Conservation (phyloP, 2,888 invertebrate genomes). For the Cartodere bifasciata region DNA sequence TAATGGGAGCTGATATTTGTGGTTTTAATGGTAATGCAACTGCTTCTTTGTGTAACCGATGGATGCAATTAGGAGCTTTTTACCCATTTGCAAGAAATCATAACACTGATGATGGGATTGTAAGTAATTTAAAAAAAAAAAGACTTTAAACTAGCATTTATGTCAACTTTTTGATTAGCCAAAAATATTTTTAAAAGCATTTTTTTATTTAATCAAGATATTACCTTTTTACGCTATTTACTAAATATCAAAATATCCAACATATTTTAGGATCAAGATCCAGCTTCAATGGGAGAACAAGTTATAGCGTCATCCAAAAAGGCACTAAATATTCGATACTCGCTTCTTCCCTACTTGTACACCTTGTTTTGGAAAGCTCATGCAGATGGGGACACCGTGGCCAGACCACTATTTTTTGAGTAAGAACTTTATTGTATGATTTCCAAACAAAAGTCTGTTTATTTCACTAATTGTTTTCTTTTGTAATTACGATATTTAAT, state of each 20-base stretch:
- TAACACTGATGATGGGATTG: constrained; percentile 54
- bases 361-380: constrained; percentile 66
- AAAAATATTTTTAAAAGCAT: too few relatives aligned
- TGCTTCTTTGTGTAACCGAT: constrained; percentile 58
- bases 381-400: constrained; percentile 57
- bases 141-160: too few relatives aligned
- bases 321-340: constrained; percentile 55
- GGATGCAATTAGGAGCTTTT: constrained; percentile 81
- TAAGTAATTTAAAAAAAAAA: constrained; percentile 29
- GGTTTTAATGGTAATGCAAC: constrained; percentile 70
- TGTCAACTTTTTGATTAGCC: too few relatives aligned
- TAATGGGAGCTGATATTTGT: constrained; percentile 79
- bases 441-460: too few relatives aligned
- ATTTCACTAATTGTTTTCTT: too few relatives aligned
- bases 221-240: too few relatives aligned
- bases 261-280: constrained; percentile 67
- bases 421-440: too few relatives aligned
- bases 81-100: constrained; percentile 81
- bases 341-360: constrained; percentile 66
- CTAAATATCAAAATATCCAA: neutral
- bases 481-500: too few relatives aligned
- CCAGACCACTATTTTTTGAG: constrained; percentile 71
- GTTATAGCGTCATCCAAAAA: constrained; percentile 52
- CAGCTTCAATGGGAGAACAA: constrained; percentile 56
- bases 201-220: too few relatives aligned